phyloP scores from a whole-genome alignment of 2,113 vertebrate genomes.

The Pachypanchax playfairii region DNA sequence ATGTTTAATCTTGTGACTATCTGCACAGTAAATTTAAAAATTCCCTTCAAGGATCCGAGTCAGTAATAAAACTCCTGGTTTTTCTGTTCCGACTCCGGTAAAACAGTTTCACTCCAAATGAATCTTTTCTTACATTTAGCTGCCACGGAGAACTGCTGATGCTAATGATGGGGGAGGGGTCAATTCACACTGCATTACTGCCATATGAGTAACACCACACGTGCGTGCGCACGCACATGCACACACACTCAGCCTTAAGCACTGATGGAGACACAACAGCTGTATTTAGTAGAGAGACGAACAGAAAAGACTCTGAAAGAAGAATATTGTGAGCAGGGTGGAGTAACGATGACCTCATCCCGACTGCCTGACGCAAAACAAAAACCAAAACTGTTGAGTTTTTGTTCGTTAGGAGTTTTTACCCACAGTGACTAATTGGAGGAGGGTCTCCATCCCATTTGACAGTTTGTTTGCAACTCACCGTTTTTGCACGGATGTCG shows the following conservation, averaged over 20 bases:
- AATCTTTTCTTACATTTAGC: slow-evolving; percentile 55
- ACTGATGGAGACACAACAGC: slow-evolving; percentile 65
- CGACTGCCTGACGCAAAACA: slow-evolving; percentile 15
- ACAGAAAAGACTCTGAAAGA: slow-evolving; percentile 40
- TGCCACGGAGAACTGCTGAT: slow-evolving; percentile 41
- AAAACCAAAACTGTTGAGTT: background rate
- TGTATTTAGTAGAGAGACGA: slow-evolving; percentile 32
- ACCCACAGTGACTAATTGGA: background rate
- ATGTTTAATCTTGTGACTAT: slow-evolving; percentile 7
- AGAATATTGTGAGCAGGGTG: slow-evolving; percentile 54
- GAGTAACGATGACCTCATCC: slow-evolving; percentile 58
- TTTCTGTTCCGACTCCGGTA: slow-evolving; percentile 19
- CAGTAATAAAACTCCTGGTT: slow-evolving; percentile 18
- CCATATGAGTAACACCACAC: slow-evolving; percentile 71
- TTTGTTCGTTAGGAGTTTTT: background rate
- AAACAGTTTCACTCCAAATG: slow-evolving; percentile 34
- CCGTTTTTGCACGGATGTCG: slow-evolving; percentile 92
- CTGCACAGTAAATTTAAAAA: slow-evolving; percentile 24
- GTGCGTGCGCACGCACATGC: too few species aligned
- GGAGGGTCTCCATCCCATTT: background rate
- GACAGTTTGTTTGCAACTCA: slow-evolving; percentile 75
- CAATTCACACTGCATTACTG: slow-evolving; percentile 58
- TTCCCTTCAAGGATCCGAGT: slow-evolving; percentile 10
- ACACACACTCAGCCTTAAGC: slow-evolving; percentile 31
- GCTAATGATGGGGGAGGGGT: slow-evolving; percentile 49